Evolutionary conservation across 2,113 vertebrate species (phyloP).

Genomic region (Mystacornis crossleyi): DNA sequence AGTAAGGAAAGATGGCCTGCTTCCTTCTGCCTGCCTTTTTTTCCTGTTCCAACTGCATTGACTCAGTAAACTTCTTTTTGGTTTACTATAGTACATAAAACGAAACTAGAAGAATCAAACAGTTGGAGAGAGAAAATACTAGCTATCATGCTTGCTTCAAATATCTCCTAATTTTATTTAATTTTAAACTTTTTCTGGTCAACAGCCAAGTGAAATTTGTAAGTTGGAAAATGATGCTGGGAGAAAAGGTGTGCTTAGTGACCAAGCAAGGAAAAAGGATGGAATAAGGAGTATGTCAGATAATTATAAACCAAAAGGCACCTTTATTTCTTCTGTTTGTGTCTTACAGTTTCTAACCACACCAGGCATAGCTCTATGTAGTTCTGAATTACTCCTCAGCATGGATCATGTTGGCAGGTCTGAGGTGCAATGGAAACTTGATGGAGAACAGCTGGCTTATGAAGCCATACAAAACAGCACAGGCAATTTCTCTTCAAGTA

Average conservation of each 20-base stretch:
- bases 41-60: background rate
- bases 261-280: background rate
- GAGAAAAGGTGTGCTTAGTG: background rate
- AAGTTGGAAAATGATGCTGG: background rate
- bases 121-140: background rate
- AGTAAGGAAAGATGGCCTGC: background rate
- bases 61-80: background rate
- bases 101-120: background rate
- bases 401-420: background rate
- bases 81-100: background rate
- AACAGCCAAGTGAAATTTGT: background rate
- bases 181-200: background rate
- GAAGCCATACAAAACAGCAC: background rate
- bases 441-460: background rate
- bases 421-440: constrained; percentile 37
- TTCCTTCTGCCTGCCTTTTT: background rate
- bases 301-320: background rate
- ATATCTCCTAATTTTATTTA: background rate
- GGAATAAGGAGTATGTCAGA: background rate
- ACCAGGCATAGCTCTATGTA: background rate
- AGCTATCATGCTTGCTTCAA: background rate
- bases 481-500: background rate
- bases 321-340: background rate
- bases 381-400: background rate
- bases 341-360: background rate